Base-by-base conservation (phyloP, 2,113 vertebrate species). In the Xiphias gladius region DNA sequence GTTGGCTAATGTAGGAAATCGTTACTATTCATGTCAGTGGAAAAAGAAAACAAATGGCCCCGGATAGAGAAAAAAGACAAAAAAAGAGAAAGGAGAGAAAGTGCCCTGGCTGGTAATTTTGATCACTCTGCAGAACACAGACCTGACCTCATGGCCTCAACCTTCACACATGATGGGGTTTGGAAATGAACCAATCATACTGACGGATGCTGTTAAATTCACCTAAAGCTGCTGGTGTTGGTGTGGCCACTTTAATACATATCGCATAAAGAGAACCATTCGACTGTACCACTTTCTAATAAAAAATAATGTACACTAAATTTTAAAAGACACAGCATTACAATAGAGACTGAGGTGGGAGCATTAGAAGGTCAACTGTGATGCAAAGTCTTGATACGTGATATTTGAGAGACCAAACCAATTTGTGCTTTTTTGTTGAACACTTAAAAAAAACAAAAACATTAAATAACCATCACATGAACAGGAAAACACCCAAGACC, bases 391-490 rank as follows among this genome's bases (percentile, higher is more conserved):
- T 86, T 82, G 91, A 91, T 89, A 87, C 82, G 84, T 92, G 90
- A 88, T 92, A 92, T 93, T 93, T 92, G 39, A 77, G 75, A 91
- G 91, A 91, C 92, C 90, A 93, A n/a, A n/a, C n/a, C n/a, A n/a
- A n/a, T n/a, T n/a, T n/a, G n/a, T n/a, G n/a, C n/a, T n/a, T n/a
- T n/a, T n/a, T n/a, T n/a, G n/a, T 93, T 91, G 90, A 86, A 88
- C 43, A 62, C 64, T 61, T 52, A 72, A 73, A 66, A 76, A 66
- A 35, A 35, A 35, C 35, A n/a, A n/a, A n/a, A n/a, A 61, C 19
- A 59, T 84, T 72, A 71, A 86, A 90, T 86, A 80, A 76, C 22
- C 46, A 77, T 77, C 85, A 81, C 69, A 88, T 26, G 54, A 74
- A 22, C 50, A 64, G 17, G 54, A 84, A 87, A 83, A 58, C 52